Base-by-base conservation (phyloP, 2,113 vertebrate genomes). In the Delphinus delphis region DNA sequence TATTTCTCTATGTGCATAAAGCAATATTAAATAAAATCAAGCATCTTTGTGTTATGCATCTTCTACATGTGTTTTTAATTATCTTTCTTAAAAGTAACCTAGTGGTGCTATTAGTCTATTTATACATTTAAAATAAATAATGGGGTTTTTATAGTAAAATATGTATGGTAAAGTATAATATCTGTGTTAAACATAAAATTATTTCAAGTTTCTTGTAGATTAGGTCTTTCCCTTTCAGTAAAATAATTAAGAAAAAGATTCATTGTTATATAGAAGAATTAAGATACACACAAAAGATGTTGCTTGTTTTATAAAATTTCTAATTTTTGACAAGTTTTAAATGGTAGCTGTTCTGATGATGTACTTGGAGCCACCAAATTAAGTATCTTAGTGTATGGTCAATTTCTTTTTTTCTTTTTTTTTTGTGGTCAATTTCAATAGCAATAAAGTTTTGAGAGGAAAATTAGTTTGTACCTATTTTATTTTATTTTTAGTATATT, bases 241-340 rank as follows among this genome's bases (percentile, higher is more conserved):
- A 97, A 93, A 74, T 86, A 95, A 62, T 80, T 83, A 5, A 53
- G 41, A 50, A 93, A 92, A 86, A 76, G 36, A 23, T 83, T 70
- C 10, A 65, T 93, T 93, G 18, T 90, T 76, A 8, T 76, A 11
- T 80, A 58, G 33, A 85, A 70, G 26, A 84, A 84, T 91, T 76
- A 91, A 81, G 1, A 33, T 73, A 68, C 17, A 62, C 82, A 79
- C 2, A 53, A 86, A 96, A 88, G n/a, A 55, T 87, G 18, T 14
- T 87, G 18, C 38, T 90, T 76, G 11, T 10, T 95, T 96, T 91
- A 76, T 65, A 79, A 88, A 92, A 58, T 80, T 90, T 33, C 53
- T 68, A 58, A 58, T 90, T 76, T 93, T 23, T 31, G 73, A 36
- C 7, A 65, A 31, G 3, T 73, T 94, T 89, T 89, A 84, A 50